A percentile compares a stretch with the other conserved stretches of the same genome.
Evolutionary conservation across 2,797 vertebrate species (phyloP).

Genomic region (Sebastes steindachneri): DNA sequence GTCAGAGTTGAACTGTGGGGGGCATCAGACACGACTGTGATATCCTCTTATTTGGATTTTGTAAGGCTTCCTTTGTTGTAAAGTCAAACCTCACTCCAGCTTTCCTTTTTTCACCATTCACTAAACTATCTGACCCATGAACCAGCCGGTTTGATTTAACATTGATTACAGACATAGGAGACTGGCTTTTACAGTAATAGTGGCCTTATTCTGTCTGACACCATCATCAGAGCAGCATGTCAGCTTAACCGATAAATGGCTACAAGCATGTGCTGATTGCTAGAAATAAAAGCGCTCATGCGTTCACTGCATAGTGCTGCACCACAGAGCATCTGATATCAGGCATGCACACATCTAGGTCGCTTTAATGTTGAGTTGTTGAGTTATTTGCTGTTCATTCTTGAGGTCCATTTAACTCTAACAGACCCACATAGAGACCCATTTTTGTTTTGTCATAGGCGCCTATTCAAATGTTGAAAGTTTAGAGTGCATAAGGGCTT

Average conservation of each 20-base stretch:
- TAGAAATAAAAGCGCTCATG: not conserved
- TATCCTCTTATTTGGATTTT: not conserved
- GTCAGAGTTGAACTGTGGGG: constrained; percentile 13
- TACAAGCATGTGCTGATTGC: not conserved
- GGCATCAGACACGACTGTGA: not conserved
- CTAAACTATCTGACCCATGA: not conserved
- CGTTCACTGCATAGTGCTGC: not conserved
- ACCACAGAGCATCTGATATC: not conserved
- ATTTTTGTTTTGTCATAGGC: no score
- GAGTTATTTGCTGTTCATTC: not conserved
- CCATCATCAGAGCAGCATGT: not conserved
- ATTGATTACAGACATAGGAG: not conserved
- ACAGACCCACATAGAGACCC: not conserved
- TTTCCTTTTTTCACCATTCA: not conserved
- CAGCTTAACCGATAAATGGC: constrained; percentile 8
- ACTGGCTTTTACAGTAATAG: not conserved
- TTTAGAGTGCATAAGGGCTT: not conserved
- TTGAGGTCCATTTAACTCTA: not conserved
- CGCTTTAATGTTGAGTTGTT: not conserved
- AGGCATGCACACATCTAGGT: not conserved
- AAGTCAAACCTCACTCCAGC: not conserved
- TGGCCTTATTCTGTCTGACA: not conserved
- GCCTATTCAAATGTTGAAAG: not conserved
- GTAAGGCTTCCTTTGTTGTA: not conserved
- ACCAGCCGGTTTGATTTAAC: not conserved